phyloP scores from a whole-genome alignment of 2,888 invertebrate genomes.

The Bombyx huttoni region DNA sequence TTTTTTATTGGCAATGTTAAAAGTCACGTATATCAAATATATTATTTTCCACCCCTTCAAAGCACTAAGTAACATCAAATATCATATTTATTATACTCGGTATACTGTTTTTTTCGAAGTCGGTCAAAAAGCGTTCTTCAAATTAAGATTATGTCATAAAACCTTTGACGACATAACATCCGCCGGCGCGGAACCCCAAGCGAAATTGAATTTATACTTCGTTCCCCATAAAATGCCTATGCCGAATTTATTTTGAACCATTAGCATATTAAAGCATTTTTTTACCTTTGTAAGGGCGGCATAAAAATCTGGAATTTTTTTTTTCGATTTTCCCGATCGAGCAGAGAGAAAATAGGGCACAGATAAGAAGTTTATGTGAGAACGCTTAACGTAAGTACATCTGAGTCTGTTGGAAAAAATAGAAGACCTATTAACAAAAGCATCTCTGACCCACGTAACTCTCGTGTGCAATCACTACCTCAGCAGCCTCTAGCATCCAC shows the following conservation, averaged over 20 bases:
- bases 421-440: too few species aligned
- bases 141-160: not conserved
- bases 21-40: too few species aligned
- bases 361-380: too few species aligned
- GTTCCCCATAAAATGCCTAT: slow-evolving; percentile 59
- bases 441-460: too few species aligned
- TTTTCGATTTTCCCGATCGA: not conserved
- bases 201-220: slow-evolving; percentile 61
- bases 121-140: not conserved
- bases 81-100: too few species aligned
- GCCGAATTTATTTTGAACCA: slow-evolving; percentile 61
- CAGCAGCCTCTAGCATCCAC: too few species aligned
- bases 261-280: slow-evolving; percentile 64
- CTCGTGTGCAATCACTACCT: too few species aligned
- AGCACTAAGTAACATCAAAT: too few species aligned
- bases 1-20: too few species aligned
- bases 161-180: not conserved
- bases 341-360: not conserved
- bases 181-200: slow-evolving; percentile 2
- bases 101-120: slow-evolving; percentile 1
- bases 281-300: slow-evolving; percentile 37
- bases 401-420: too few species aligned
- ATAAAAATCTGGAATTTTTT: slow-evolving; percentile 11
- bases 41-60: too few species aligned
- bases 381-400: too few species aligned